A percentile compares a stretch with the other conserved stretches of the same genome.
Evolutionary conservation across 2,797 vertebrate species (phyloP).

Genomic region (Macropus fuliginosus): DNA sequence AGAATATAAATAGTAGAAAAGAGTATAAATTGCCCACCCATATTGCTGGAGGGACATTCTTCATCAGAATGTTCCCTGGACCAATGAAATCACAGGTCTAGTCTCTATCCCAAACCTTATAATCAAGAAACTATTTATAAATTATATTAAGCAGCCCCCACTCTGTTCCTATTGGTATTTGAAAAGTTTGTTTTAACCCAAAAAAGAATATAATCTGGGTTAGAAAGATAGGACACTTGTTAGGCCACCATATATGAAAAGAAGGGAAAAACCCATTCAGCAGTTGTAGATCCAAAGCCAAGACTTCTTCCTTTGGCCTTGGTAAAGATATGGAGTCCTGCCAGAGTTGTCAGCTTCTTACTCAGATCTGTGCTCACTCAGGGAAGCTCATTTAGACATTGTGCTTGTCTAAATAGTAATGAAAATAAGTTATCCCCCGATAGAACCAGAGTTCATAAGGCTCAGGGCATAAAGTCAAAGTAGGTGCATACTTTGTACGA

Average conservation of each 20-base stretch:
- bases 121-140: conserved; percentile 1
- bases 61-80: too few species aligned
- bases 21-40: too few species aligned
- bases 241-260: background rate
- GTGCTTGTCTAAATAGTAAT: conserved; percentile 15
- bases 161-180: conserved; percentile 2
- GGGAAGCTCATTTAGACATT: conserved; percentile 8
- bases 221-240: background rate
- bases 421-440: background rate
- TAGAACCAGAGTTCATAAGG: conserved; percentile 18
- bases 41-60: too few species aligned
- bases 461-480: background rate
- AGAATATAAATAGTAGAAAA: too few species aligned
- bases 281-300: background rate
- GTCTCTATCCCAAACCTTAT: background rate
- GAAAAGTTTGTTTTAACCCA: background rate
- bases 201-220: background rate
- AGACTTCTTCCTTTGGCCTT: background rate
- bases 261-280: background rate
- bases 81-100: too few species aligned
- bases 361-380: conserved; percentile 5
- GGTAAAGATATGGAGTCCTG: background rate
- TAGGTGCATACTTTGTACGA: background rate
- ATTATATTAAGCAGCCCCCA: background rate
- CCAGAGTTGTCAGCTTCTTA: background rate